Conservation (phyloP, 2,888 invertebrate genomes). For the Drymonia ruficornis region DNA sequence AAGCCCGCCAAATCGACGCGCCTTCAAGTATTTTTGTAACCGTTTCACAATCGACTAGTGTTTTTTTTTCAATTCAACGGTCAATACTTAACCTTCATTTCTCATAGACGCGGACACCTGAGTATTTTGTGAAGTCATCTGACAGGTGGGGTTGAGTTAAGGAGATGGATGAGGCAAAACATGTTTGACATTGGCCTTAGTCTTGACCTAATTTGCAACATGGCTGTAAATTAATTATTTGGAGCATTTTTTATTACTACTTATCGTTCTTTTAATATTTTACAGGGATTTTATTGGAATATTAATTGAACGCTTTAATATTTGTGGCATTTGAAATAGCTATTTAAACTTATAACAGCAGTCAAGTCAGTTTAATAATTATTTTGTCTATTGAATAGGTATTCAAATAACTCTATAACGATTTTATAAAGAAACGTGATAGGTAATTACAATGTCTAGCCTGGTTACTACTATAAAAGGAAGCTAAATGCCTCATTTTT, state of each 20-base stretch:
- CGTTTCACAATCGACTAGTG: conserved; percentile 71
- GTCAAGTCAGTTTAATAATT: too few species aligned
- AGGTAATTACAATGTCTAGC: too few species aligned
- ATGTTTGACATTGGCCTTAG: conserved; percentile 76
- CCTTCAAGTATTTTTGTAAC: conserved; percentile 77
- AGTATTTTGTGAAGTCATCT: background rate
- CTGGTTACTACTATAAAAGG: too few species aligned
- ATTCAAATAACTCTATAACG: too few species aligned
- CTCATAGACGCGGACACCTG: background rate
- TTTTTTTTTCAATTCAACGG: conserved; percentile 49
- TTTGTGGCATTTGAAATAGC: too few species aligned
- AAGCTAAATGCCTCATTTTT: too few species aligned
- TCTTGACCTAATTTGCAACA: conserved; percentile 59
- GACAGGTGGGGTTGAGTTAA: background rate
- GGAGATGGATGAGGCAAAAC: conserved; percentile 48
- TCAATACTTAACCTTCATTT: conserved; percentile 32
- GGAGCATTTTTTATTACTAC: conserved; percentile 1
- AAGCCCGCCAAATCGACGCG: conserved; percentile 80
- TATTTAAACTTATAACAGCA: too few species aligned
- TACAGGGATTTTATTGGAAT: too few species aligned
- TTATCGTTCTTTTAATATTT: background rate
- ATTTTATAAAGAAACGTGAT: too few species aligned
- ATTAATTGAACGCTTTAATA: too few species aligned
- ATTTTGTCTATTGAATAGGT: too few species aligned
- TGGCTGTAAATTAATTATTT: conserved; percentile 18